Conservation (phyloP, 2,797 vertebrate genomes). For the Etheostoma perlongum region DNA sequence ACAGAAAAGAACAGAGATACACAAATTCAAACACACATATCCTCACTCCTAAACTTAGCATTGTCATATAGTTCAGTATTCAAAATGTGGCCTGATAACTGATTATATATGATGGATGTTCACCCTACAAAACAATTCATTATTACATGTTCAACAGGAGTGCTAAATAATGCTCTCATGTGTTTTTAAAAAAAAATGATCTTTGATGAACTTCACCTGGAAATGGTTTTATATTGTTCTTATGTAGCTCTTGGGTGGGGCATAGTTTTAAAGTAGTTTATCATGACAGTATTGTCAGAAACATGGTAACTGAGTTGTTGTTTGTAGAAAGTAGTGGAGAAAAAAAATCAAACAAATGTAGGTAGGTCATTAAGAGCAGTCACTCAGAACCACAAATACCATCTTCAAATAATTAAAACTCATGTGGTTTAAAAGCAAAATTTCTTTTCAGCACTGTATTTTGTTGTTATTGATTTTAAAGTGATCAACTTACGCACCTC, state of each 20-base stretch:
- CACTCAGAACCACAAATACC: constrained; percentile 44
- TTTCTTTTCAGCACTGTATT: constrained; percentile 46
- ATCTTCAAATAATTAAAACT: constrained; percentile 20
- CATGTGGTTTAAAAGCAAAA: constrained; percentile 32
- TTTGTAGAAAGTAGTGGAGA: constrained; percentile 71
- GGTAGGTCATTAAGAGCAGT: constrained; percentile 55
- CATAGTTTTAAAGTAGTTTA: constrained; percentile 55
- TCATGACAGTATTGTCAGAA: constrained; percentile 54
- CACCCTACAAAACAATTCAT: constrained; percentile 35
- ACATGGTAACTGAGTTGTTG: constrained; percentile 62
- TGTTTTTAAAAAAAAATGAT: constrained; percentile 58
- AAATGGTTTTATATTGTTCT: constrained; percentile 77
- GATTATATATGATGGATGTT: constrained; percentile 41
- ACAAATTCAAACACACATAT: constrained; percentile 38
- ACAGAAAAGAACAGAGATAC: constrained; percentile 44
- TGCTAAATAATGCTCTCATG: constrained; percentile 56
- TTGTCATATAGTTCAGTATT: constrained; percentile 29
- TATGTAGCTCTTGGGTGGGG: constrained; percentile 72
- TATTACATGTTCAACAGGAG: constrained; percentile 45
- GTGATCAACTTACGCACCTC: constrained; percentile 51
- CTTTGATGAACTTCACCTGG: constrained; percentile 65
- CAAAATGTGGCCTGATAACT: constrained; percentile 41
- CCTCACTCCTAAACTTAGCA: constrained; percentile 32
- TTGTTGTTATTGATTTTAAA: constrained; percentile 40
- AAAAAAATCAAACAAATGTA: constrained; percentile 75